Conservation (phyloP, 2,113 vertebrate species). For the Hippoglossus stenolepis region DNA sequence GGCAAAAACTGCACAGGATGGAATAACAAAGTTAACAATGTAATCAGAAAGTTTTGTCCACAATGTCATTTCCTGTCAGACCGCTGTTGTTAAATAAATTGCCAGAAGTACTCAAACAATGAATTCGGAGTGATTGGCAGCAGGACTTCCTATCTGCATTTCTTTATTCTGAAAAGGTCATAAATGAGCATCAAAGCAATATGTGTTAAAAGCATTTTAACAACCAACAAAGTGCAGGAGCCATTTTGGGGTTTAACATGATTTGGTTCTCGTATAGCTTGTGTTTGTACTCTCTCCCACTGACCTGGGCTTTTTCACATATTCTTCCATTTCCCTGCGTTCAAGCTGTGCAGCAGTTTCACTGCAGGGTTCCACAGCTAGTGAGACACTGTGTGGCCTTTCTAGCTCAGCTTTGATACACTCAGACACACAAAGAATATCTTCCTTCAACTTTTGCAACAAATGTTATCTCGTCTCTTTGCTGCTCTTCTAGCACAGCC, state of each 20-base stretch:
- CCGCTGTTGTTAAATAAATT: not conserved
- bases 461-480: slow-evolving; percentile 2
- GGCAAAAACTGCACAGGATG: not conserved
- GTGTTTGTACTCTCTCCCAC: not conserved
- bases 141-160: not conserved
- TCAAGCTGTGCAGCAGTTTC: slow-evolving; percentile 50
- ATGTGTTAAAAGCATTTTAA: not conserved
- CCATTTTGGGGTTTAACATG: not conserved
- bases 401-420: slow-evolving; percentile 34
- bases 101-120: not conserved
- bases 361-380: slow-evolving; percentile 32
- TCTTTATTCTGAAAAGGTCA: not conserved
- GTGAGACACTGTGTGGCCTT: slow-evolving; percentile 23
- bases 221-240: not conserved
- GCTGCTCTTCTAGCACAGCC: slow-evolving; percentile 8
- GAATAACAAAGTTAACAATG: slow-evolving; percentile 1
- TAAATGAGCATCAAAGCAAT: not conserved
- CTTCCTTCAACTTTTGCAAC: slow-evolving; percentile 13
- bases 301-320: slow-evolving; percentile 30
- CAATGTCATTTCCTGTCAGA: not conserved
- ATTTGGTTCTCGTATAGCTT: slow-evolving; percentile 6
- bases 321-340: slow-evolving; percentile 41
- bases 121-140: not conserved
- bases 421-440: slow-evolving; percentile 6
- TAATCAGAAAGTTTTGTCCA: not conserved